Conservation (phyloP, 2,113 vertebrate species). For the Crypturellus undulatus region DNA sequence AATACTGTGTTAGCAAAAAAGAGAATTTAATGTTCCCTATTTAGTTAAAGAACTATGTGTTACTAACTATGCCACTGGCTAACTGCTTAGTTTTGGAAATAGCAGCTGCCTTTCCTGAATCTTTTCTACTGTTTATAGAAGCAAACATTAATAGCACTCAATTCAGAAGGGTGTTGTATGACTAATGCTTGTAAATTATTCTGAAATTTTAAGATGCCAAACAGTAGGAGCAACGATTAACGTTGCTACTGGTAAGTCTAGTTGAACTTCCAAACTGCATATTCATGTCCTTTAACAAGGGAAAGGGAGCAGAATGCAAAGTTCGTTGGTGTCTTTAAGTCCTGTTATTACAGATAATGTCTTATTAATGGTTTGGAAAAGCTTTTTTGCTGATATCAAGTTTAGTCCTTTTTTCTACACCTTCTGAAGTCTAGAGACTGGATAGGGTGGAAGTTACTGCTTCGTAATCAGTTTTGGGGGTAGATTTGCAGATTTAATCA, state of each 20-base stretch:
- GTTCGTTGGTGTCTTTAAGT: background rate
- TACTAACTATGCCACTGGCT: background rate
- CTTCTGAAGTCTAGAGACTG: constrained; percentile 1
- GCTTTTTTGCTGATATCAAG: background rate
- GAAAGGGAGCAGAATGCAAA: background rate
- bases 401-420: background rate
- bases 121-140: background rate
- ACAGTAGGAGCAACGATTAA: background rate
- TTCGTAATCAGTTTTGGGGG: constrained; percentile 1
- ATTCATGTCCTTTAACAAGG: background rate
- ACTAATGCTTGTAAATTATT: background rate
- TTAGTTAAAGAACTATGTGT: background rate
- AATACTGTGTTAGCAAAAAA: background rate
- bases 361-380: constrained; percentile 48
- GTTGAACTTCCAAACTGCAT: background rate
- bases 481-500: background rate
- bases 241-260: background rate
- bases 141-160: background rate
- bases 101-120: background rate
- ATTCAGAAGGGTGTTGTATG: background rate
- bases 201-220: background rate
- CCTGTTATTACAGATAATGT: background rate
- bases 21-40: background rate
- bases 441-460: background rate
- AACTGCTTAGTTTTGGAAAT: background rate